Evolutionary conservation across 2,888 invertebrate species (phyloP), one percentile per base, ranked within the genome.

Genomic region (Synergus umbraculus): DNA sequence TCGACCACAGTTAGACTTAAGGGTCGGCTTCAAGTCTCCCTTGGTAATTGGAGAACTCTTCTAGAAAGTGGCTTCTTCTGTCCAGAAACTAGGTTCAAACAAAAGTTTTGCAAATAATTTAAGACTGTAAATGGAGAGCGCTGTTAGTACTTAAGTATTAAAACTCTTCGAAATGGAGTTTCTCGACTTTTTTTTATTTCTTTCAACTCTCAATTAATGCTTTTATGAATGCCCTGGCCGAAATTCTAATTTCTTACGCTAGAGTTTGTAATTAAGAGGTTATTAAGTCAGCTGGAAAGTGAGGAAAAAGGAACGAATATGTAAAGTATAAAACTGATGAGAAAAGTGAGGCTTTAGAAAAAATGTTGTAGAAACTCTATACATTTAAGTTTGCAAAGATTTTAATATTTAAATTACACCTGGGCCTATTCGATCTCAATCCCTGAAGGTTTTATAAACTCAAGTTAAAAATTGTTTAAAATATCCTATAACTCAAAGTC

Each of bases 11-110:
- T 58, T 49, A 37, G 15, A 69, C 22, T 69, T 49, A 69, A 69
- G 44, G 49, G 15, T 77, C 69, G 15, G 10, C 29, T 29, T 46
- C 18, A 69, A 69, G 69, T 73, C 80, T 83, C 79, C 76, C 81
- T 78, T 78, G 76, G 83, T 81, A 85, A 84, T 82, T 84, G 82
- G 81, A 85, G 84, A 80, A 81, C 83, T 78, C 81, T 84, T 76
- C 79, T 69, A 76, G 81, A 82, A 80, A 83, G 85, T 84, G 80
- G 78, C 83, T 83, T 78, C 80, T 83, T 84, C 79, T 76, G 63
- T 76, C 76, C 41, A 60, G 63, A 63, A 76, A 44, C 41, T 76
- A 63, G 63, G 22, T 60, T 58, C 76, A 76, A 60, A 79, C 58
- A 64, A 79, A 81, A 79, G 69, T 67, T 49, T 49, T 49, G 69